Conservation (phyloP, 2,113 vertebrate species). For the Hystrix cristata region DNA sequence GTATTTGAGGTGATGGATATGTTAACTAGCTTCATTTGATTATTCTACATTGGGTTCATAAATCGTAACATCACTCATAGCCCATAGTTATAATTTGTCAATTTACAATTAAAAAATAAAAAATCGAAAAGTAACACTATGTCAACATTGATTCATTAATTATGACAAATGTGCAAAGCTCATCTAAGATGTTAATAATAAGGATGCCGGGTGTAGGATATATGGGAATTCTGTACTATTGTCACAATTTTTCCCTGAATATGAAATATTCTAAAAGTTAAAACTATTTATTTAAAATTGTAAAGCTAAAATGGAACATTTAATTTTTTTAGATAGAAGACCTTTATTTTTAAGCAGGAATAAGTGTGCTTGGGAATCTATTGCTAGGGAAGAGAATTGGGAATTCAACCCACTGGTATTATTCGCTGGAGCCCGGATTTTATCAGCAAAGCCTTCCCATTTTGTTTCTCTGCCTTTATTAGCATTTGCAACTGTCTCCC, state of each 20-base stretch:
- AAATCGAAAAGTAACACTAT: background rate
- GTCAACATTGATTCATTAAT: constrained; percentile 40
- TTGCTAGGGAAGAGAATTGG: constrained; percentile 29
- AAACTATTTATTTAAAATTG: constrained; percentile 55
- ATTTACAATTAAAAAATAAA: constrained; percentile 36
- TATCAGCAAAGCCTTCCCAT: constrained; percentile 75
- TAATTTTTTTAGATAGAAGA: constrained; percentile 20
- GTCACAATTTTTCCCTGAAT: constrained; percentile 44
- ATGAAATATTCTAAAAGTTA: constrained; percentile 31
- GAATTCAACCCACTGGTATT: constrained; percentile 62
- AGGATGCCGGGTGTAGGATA: background rate
- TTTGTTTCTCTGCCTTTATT: constrained; percentile 80
- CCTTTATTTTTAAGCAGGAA: constrained; percentile 67
- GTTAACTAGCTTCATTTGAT: constrained; percentile 36
- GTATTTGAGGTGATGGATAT: constrained; percentile 3
- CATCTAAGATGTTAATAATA: constrained; percentile 23
- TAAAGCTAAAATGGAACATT: constrained; percentile 58
- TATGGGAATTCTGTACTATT: background rate
- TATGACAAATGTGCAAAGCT: constrained; percentile 43
- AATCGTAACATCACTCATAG: background rate
- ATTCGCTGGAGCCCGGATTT: constrained; percentile 71
- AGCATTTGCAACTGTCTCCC: constrained; percentile 80
- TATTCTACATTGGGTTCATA: constrained; percentile 1
- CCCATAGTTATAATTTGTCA: background rate
- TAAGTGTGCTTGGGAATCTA: background rate